A percentile compares a stretch with the other conserved stretches of the same genome.
Evolutionary conservation across 2,797 vertebrate genomes (phyloP).

Genomic region (Hypotaenidia okinawae): DNA sequence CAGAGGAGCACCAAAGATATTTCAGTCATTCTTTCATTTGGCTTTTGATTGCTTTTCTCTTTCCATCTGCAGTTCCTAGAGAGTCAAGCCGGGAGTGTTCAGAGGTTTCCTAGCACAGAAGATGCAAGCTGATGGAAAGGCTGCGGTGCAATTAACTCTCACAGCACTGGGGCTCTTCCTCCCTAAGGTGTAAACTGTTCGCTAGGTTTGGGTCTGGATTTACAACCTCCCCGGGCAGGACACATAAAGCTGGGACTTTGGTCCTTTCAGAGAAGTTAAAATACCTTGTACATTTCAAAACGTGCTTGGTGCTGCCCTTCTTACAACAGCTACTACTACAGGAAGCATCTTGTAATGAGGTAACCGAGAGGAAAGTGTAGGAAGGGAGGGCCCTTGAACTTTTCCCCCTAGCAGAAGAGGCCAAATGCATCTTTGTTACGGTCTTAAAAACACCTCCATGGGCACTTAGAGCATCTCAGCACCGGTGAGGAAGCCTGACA

Average conservation of each 20-base stretch:
- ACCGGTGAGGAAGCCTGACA: neutral
- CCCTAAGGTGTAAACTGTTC: neutral
- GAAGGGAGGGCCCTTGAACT: conserved; percentile 17
- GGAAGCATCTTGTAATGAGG: conserved; percentile 9
- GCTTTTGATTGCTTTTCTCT: conserved; percentile 17
- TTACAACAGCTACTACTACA: neutral
- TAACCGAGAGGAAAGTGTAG: neutral
- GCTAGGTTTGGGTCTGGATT: neutral
- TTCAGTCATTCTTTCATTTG: conserved; percentile 1
- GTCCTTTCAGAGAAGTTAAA: neutral
- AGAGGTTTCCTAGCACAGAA: conserved; percentile 47
- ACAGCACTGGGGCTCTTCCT: neutral
- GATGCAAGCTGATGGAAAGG: neutral
- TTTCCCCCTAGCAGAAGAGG: neutral
- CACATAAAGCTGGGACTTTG: neutral
- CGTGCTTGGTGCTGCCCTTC: neutral
- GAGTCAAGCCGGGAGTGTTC: neutral
- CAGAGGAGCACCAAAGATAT: neutral
- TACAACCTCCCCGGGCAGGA: neutral
- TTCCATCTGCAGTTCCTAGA: conserved; percentile 40
- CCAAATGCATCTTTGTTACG: neutral
- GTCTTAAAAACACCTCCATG: neutral
- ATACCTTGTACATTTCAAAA: conserved; percentile 1
- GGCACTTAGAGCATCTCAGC: neutral
- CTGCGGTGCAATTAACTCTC: neutral